Base-by-base conservation (phyloP, 2,113 vertebrate species). In the Platysteira castanea region DNA sequence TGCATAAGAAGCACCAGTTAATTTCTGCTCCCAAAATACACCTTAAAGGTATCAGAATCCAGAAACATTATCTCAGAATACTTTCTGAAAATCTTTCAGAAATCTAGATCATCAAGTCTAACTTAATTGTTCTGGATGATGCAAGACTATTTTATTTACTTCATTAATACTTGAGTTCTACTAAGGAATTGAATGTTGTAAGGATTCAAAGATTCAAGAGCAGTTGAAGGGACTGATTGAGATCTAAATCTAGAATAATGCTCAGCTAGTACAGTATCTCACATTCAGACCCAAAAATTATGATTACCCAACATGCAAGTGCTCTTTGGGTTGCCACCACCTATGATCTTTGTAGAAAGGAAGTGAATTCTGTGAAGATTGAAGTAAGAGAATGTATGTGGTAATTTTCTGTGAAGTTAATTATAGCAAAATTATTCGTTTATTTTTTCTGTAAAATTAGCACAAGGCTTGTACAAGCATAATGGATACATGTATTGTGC, bases 371-470 rank as follows among this genome's bases (percentile, higher is more conserved):
- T 26, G 13, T 80, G 26, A 84, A 85, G 75, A 68, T 4, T 41
- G 73, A 59, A 68, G 49, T 77, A 93, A 95, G 61, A 70, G 23
- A 94, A 68, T 52, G 13, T 87, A 84, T 65, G 57, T 74, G 61
- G 64, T 87, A 52, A 37, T 84, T 67, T 96, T 88, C 87, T 87
- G n/a, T 81, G 65, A 95, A 94, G 64, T 93, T 96, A 86, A 88
- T 95, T 92, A 71, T 42, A 82, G 39, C 47, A 70, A 56, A 57
- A 76, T 60, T 70, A 65, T n/a, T 85, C 86, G 9, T 93, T 96
- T 87, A 52, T 47, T 90, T 89, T 96, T 95, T 96, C 70, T 71
- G 7, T 89, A 94, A 85, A 96, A 85, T 73, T 17, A 94, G 80
- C 57, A 60, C 49, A 80, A 79, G 61, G 52, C 69, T 93, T 94